Percentiles rank a stretch among this genome's conserved stretches.
Conservation (phyloP, 2,113 vertebrate species). For the Paralichthys olivaceus region DNA sequence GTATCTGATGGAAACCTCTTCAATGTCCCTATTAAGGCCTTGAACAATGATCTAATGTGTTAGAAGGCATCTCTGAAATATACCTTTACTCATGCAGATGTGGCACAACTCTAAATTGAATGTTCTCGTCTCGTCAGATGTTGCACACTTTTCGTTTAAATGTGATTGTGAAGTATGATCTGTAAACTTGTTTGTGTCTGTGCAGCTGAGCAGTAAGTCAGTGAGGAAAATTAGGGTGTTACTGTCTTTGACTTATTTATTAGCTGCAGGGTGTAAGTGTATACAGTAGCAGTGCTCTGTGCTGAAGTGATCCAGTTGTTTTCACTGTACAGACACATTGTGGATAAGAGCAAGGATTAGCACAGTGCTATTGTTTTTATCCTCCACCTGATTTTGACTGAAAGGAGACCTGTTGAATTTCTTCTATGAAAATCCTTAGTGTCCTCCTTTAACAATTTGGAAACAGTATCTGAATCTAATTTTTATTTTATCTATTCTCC, state of each 20-base stretch:
- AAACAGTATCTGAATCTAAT: neutral
- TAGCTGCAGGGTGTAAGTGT: slow-evolving; percentile 60
- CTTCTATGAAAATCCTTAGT: neutral
- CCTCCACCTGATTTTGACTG: slow-evolving; percentile 35
- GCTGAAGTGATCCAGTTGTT: slow-evolving; percentile 39
- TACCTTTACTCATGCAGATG: slow-evolving; percentile 11
- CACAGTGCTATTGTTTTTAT: slow-evolving; percentile 48
- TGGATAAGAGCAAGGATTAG: slow-evolving; percentile 46
- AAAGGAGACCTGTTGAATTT: slow-evolving; percentile 33
- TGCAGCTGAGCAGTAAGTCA: slow-evolving; percentile 15
- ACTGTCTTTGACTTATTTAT: slow-evolving; percentile 59
- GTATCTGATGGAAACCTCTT: slow-evolving; percentile 14
- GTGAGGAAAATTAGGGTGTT: slow-evolving; percentile 42
- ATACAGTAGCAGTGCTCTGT: slow-evolving; percentile 50
- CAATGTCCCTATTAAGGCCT: neutral
- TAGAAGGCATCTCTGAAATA: slow-evolving; percentile 22
- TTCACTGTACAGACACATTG: slow-evolving; percentile 39
- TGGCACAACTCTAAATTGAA: slow-evolving; percentile 52
- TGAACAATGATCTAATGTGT: neutral
- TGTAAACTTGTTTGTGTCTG: slow-evolving; percentile 22
- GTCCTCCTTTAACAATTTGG: neutral
- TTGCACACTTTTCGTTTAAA: slow-evolving; percentile 40
- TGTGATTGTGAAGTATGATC: slow-evolving; percentile 48
- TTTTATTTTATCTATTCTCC: neutral
- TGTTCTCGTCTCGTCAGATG: slow-evolving; percentile 24